Base-by-base conservation (phyloP, 1,140 invertebrate species). In the Liolophura sinensis region DNA sequence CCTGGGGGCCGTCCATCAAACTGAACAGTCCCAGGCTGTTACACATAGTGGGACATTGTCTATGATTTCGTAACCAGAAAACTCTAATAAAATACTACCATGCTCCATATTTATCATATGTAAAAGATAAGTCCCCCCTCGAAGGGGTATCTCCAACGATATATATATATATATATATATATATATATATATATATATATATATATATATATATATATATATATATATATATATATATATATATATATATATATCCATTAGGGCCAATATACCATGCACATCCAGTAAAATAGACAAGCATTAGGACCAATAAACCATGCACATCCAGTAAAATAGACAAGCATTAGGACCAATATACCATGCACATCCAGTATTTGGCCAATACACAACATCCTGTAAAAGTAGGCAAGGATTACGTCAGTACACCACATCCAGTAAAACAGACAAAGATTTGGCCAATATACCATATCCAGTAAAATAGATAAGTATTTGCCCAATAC, bases 161-260 rank as follows among this genome's bases (percentile, higher is more conserved):
- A 1, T 1, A 56, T 1, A 1, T 56, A 56, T 56, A 56, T 56
- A 20, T 20, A 56, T 20, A 56, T 20, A 56, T 20, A 16, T 56
- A 56, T 16, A 56, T 56, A 56, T 20, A 56, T 20, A 56, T 20
- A 56, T 25, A 56, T 56, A 56, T 9, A 56, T 56, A 56, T 25
- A 56, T 56, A 20, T 20, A 56, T 20, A 56, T 20, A 56, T 56
- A 56, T 56, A 56, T 20, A 56, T 56, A 56, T 25, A 56, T 20
- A 56, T 56, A 56, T 20, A 56, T 56, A 56, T 9, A 56, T 56
- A 25, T 56, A 25, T 56, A 20, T 56, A 20, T 56, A 25, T 56
- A 20, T 56, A 20, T 56, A 56, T 56, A 56, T 56, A 56, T 20
- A 56, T 56, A 20, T 56, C n/a, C 25, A 56, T 56, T 22, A 22